Evolutionary conservation across 2,888 invertebrate species (phyloP).

Genomic region (Cryptophagus acutangulus): DNA sequence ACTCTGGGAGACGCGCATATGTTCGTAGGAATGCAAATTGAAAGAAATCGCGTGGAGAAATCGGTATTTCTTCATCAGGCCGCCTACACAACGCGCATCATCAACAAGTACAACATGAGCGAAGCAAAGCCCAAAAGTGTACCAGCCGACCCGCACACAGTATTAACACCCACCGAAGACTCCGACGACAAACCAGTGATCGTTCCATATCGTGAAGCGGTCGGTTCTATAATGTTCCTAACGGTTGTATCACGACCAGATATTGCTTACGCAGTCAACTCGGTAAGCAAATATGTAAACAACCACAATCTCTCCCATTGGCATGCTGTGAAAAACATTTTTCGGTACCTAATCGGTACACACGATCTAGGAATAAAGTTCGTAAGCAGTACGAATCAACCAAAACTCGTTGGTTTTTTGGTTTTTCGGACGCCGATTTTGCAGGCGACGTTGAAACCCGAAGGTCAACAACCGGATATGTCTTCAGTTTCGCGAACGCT

Average conservation of each 20-base stretch:
- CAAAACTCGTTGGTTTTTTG: no score
- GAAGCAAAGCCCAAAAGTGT: conserved; percentile 8
- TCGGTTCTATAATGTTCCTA: conserved; percentile 24
- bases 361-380: no score
- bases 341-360: no score
- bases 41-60: conserved; percentile 1
- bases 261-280: no score
- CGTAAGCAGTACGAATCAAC: no score
- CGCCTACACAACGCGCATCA: conserved; percentile 10
- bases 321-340: no score
- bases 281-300: no score
- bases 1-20: conserved; percentile 2
- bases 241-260: conserved; percentile 22
- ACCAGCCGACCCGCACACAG: conserved; percentile 11
- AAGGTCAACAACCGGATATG: no score
- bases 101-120: conserved; percentile 10
- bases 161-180: conserved; percentile 17
- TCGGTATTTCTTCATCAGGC: conserved; percentile 12
- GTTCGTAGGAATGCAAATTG: conserved; percentile 18
- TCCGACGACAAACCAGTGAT: conserved; percentile 31
- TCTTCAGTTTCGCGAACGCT: no score
- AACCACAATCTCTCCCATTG: no score
- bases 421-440: no score
- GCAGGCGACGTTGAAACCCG: no score
- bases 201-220: conserved; percentile 24